These are phyloP conservation scores for Cossypha heuglini DNA, from an alignment of 2,797 vertebrate genomes.

Conservation along the genomic window DNA sequence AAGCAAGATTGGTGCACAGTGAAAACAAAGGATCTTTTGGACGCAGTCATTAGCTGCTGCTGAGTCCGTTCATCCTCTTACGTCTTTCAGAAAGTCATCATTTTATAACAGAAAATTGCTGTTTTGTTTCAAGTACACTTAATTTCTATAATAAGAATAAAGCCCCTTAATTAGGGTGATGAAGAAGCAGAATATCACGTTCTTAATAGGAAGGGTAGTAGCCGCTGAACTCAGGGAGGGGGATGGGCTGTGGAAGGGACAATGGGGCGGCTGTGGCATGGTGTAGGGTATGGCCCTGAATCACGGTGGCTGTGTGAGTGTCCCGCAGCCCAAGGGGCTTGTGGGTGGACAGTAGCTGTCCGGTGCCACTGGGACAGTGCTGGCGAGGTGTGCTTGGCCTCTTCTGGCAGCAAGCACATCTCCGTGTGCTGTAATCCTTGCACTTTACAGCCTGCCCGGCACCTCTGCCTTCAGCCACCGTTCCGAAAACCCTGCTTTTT, in stretches of 20 bases:
- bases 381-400: rapidly evolving
- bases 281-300: background rate
- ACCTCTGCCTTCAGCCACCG: rapidly evolving
- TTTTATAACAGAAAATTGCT: constrained; percentile 44
- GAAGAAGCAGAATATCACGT: background rate
- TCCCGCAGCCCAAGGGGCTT: rapidly evolving
- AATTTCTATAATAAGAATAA: constrained; percentile 33
- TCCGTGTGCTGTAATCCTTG: background rate
- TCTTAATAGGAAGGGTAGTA: background rate
- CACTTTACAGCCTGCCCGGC: rapidly evolving
- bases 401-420: background rate
- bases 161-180: background rate
- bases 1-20: background rate
- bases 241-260: rapidly evolving
- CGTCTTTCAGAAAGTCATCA: constrained; percentile 3
- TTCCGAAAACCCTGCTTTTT: background rate
- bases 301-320: rapidly evolving
- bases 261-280: rapidly evolving
- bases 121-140: constrained; percentile 33
- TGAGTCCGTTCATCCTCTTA: constrained; percentile 9
- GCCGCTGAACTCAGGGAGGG: background rate
- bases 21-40: constrained; percentile 21
- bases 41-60: background rate
- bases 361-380: rapidly evolving
- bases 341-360: rapidly evolving